phyloP scores from a whole-genome alignment of 2,113 vertebrate genomes.

The Sorex fumeus region DNA sequence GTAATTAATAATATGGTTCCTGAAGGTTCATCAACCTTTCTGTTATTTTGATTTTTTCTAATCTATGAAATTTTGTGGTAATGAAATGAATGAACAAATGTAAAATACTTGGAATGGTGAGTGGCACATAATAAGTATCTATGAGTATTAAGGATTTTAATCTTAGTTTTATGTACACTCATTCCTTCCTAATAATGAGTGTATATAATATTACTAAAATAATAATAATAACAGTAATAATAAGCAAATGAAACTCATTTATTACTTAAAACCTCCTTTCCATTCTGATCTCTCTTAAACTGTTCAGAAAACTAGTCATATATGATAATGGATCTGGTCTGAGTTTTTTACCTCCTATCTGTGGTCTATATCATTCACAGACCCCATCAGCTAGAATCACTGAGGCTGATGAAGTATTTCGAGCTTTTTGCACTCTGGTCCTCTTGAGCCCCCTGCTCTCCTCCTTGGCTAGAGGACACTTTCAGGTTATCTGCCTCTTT shows the following conservation, averaged over 20 bases:
- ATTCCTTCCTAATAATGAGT: not conserved
- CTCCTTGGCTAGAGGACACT: constrained; percentile 44
- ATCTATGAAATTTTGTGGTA: constrained; percentile 14
- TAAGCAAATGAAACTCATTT: not conserved
- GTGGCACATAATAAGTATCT: not conserved
- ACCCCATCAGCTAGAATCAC: not conserved
- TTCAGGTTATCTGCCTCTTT: constrained; percentile 62
- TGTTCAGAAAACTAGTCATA: not conserved
- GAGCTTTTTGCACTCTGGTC: not conserved
- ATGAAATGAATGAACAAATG: constrained; percentile 7
- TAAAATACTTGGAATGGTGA: constrained; percentile 10
- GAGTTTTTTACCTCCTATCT: not conserved
- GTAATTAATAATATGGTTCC: constrained; percentile 47
- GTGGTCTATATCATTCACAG: not conserved
- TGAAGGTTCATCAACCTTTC: constrained; percentile 24
- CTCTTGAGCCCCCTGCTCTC: not conserved
- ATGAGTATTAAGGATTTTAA: not conserved
- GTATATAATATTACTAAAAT: not conserved
- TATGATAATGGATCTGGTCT: not conserved
- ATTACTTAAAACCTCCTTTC: not conserved
- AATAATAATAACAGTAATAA: not conserved
- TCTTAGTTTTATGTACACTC: not conserved
- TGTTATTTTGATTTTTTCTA: constrained; percentile 10
- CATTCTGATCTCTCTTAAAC: not conserved
- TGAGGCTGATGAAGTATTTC: not conserved